A percentile compares a stretch with the other conserved stretches of the same genome.
These are phyloP conservation scores for Microtus montanus DNA, from an alignment of 2,113 vertebrate genomes.

Conservation along the genomic window DNA sequence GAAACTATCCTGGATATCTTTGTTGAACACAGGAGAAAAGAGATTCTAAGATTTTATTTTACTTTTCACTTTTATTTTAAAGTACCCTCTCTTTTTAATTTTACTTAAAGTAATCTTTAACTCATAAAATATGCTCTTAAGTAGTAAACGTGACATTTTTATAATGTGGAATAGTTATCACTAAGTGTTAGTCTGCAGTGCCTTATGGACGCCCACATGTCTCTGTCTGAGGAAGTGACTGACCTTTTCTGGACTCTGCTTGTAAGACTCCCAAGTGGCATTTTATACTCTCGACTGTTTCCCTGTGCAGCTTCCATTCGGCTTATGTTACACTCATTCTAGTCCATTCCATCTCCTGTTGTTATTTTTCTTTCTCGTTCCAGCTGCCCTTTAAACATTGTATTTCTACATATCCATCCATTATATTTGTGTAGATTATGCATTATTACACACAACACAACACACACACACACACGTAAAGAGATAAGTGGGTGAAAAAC, in stretches of 20 bases:
- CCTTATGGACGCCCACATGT: neutral
- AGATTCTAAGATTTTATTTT: constrained; percentile 15
- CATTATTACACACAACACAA: neutral
- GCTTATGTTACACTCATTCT: neutral
- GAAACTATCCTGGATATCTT: neutral
- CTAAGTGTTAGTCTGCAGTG: neutral
- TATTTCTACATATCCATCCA: neutral
- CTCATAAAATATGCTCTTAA: neutral
- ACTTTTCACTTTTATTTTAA: constrained; percentile 19
- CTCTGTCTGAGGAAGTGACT: neutral
- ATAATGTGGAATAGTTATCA: neutral
- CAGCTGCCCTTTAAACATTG: neutral
- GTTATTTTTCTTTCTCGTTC: neutral
- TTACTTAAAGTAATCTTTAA: neutral
- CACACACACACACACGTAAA: neutral
- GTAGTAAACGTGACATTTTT: neutral
- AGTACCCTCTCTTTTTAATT: neutral
- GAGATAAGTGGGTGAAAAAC: neutral
- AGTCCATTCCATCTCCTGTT: neutral
- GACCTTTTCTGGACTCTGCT: neutral
- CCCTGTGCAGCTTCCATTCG: neutral
- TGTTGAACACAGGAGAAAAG: neutral
- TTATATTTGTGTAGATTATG: neutral
- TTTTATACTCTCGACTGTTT: neutral
- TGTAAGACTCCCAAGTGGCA: neutral